Conservation (phyloP, 2,888 invertebrate species). For the Amphipoea oculea region DNA sequence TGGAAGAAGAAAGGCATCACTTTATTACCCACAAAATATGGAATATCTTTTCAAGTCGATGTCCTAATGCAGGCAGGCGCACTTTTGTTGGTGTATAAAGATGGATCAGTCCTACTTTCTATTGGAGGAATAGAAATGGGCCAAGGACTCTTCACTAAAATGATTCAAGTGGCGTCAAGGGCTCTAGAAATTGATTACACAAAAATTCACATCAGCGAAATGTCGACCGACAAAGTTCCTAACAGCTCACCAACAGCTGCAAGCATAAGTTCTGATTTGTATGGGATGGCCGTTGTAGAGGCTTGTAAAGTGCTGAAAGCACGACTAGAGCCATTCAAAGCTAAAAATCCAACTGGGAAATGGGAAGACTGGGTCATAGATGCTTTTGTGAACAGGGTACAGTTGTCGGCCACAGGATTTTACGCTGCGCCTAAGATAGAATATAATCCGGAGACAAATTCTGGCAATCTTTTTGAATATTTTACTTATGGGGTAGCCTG, state of each 20-base stretch:
- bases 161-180: constrained; percentile 95
- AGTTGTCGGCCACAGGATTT: constrained; percentile 94
- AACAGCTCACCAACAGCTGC: constrained; percentile 95
- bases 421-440: constrained; percentile 92
- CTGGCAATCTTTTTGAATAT: constrained; percentile 93
- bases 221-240: constrained; percentile 95
- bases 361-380: constrained; percentile 95
- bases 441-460: constrained; percentile 91
- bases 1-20: constrained; percentile 95
- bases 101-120: constrained; percentile 94
- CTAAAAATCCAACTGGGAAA: constrained; percentile 91
- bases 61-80: constrained; percentile 95
- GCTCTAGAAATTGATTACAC: constrained; percentile 91
- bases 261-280: constrained; percentile 94
- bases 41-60: constrained; percentile 92
- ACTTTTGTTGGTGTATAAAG: constrained; percentile 93
- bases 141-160: constrained; percentile 97
- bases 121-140: constrained; percentile 98
- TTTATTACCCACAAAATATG: constrained; percentile 94
- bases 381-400: constrained; percentile 93
- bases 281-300: constrained; percentile 95
- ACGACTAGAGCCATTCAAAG: constrained; percentile 92
- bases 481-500: constrained; percentile 95
- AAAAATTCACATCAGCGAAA: constrained; percentile 93
- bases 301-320: constrained; percentile 93